Percentiles rank a stretch among this genome's conserved stretches.
These are phyloP conservation scores for Protodeltote pygarga DNA, from an alignment of 2,888 invertebrate species.

Conservation along the genomic window DNA sequence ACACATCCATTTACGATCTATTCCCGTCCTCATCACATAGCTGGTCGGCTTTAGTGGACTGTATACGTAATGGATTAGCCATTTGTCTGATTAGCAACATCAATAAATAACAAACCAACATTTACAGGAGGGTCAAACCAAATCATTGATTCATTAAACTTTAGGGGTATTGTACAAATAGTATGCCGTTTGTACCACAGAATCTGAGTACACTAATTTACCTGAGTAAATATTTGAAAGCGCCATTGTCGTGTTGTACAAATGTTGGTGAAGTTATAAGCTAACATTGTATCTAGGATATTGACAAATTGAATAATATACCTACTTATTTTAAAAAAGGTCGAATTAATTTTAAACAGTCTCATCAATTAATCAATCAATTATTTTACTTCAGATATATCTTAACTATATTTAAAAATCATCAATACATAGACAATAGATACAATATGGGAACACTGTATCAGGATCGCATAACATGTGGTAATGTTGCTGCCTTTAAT, in stretches of 20 bases:
- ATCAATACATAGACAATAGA: too few relatives aligned
- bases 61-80: conserved; percentile 82
- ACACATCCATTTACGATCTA: conserved; percentile 67
- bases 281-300: conserved; percentile 44
- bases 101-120: conserved; percentile 80
- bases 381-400: too few relatives aligned
- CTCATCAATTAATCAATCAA: too few relatives aligned
- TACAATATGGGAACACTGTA: too few relatives aligned
- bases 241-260: conserved; percentile 47
- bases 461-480: too few relatives aligned
- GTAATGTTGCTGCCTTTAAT: too few relatives aligned
- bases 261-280: conserved; percentile 49
- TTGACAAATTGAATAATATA: neutral
- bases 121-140: conserved; percentile 69
- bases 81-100: conserved; percentile 84
- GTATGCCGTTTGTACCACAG: conserved; percentile 61
- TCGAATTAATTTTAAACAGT: too few relatives aligned
- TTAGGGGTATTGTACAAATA: conserved; percentile 69
- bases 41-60: conserved; percentile 61
- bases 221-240: conserved; percentile 72
- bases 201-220: conserved; percentile 76
- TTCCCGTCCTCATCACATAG: conserved; percentile 63
- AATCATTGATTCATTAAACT: conserved; percentile 82
- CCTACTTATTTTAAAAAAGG: too few relatives aligned
- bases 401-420: too few relatives aligned